Evolutionary conservation across 2,888 invertebrate genomes (phyloP), one percentile per base, ranked within the genome.

Genomic region (Drosophila recens): DNA sequence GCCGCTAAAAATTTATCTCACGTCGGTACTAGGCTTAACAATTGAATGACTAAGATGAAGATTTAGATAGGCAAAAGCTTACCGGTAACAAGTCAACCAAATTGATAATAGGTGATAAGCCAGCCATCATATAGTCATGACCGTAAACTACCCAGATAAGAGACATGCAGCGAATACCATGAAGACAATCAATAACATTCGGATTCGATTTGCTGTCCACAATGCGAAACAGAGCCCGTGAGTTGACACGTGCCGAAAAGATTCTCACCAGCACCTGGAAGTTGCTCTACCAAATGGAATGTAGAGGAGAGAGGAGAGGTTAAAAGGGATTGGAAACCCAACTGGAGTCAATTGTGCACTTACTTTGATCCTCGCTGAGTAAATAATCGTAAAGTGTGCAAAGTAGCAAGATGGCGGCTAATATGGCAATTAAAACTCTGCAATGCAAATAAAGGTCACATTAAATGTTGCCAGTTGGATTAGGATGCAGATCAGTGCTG

Each of bases 101-200:
- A 65, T 91, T 92, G 0, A 86, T 79, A 40, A 67, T 75, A 3
- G 89, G 81, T 1, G 62, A 42, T 0, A 64, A 2, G 1, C 63
- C 0, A 2, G 52, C 48, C 3, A 81, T 20, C 13, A 81, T 6
- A 38, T 82, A 89, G 15, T 78, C 80, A 57, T 93, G 93, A 0
- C 91, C 92, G 23, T 90, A 87, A 3, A 93, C 77, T 2, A 93
- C 90, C 93, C 93, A 93, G 64, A 93, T 79, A 48, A 93, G 91
- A 15, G 93, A 93, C 27, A 93, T 34, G 40, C 91, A 91, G 34
- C 93, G 90, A 2, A 93, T 90, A 4, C 93, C 93, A 79, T 93
- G 80, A 20, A 93, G 82, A 71, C 93, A 93, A 4, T 75, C 78
- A 20, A 84, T 85, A 3, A 80, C 75, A 67, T 85, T 85, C 6